Evolutionary conservation across 2,113 vertebrate genomes (phyloP).

Genomic region (Bucco capensis): DNA sequence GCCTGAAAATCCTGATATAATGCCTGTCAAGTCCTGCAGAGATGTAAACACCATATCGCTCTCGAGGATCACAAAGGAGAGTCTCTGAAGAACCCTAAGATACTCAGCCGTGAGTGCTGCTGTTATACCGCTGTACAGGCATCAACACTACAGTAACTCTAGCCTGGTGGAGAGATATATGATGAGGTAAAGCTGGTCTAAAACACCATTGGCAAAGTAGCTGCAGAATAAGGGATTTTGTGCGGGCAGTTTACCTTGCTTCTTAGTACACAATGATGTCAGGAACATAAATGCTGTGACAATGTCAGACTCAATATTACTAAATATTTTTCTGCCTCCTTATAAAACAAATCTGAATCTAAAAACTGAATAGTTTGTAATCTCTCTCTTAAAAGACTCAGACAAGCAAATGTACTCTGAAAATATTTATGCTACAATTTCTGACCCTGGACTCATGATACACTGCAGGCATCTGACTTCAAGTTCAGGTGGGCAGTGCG

Average conservation of each 20-base stretch:
- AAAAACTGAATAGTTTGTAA: background rate
- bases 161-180: fast-evolving
- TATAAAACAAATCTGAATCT: background rate
- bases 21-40: background rate
- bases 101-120: background rate
- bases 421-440: background rate
- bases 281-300: background rate
- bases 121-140: background rate
- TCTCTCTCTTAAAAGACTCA: background rate
- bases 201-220: background rate
- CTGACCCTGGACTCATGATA: background rate
- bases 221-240: background rate
- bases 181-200: background rate
- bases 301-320: fast-evolving
- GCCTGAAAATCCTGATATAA: background rate
- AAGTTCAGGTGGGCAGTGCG: background rate
- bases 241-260: background rate
- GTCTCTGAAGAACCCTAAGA: background rate
- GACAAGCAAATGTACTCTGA: background rate
- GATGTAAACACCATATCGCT: background rate
- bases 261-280: background rate
- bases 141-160: background rate
- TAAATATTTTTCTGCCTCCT: background rate
- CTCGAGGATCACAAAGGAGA: background rate
- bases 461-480: background rate